phyloP scores from a whole-genome alignment of 2,888 invertebrate genomes.

The Odontomyia ornata region DNA sequence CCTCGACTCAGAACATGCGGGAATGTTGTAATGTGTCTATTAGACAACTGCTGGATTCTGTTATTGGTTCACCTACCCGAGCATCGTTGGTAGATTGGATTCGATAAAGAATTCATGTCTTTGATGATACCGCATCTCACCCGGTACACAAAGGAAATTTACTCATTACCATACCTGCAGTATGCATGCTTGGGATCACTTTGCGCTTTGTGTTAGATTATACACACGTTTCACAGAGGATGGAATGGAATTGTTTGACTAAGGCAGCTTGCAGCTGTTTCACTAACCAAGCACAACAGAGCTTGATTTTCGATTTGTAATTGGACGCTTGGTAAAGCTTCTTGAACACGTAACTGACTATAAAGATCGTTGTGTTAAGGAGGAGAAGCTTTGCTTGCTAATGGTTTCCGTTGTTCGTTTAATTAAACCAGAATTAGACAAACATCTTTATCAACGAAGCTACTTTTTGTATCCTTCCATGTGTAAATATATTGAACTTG shows the following conservation, averaged over 20 bases:
- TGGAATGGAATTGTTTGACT: neutral
- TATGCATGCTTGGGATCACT: constrained; percentile 10
- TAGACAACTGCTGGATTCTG: constrained; percentile 28
- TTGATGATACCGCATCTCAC: constrained; percentile 34
- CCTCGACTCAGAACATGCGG: neutral
- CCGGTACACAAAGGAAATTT: constrained; percentile 28
- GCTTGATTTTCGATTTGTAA: neutral
- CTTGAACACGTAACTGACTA: neutral
- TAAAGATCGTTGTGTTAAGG: neutral
- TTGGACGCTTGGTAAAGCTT: neutral
- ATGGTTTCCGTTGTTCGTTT: constrained; percentile 5
- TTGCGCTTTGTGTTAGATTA: constrained; percentile 3
- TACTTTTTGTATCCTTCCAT: too few relatives aligned
- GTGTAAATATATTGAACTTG: too few relatives aligned
- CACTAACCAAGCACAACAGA: neutral
- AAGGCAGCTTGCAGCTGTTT: neutral
- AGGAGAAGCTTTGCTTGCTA: neutral
- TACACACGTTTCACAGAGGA: neutral
- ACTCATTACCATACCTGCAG: constrained; percentile 40
- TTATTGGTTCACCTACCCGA: constrained; percentile 26
- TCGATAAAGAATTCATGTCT: constrained; percentile 40
- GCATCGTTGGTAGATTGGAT: constrained; percentile 21
- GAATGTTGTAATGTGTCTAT: constrained; percentile 7
- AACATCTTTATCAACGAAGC: neutral
- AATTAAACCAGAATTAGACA: neutral